Percentiles rank a stretch among this genome's conserved stretches.
Evolutionary conservation across 2,888 invertebrate genomes (phyloP).

Genomic region (Aphodius sticticus): DNA sequence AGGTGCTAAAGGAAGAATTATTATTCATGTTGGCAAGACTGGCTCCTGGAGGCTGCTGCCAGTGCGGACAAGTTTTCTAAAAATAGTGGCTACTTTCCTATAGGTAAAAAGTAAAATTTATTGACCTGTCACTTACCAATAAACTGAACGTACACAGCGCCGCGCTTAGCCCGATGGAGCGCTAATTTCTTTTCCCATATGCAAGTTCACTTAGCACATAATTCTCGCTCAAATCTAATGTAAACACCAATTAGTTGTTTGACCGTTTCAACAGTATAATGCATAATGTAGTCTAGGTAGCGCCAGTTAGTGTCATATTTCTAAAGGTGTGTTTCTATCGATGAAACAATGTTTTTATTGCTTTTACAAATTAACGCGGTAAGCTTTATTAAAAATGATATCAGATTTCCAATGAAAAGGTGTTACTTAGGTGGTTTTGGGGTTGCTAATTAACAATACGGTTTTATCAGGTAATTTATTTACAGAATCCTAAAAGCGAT

Average conservation of each 20-base stretch:
- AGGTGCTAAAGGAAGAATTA: conserved; percentile 4
- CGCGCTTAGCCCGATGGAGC: not conserved
- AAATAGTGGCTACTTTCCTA: not conserved
- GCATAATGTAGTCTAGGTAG: not conserved
- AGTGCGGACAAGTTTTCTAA: not conserved
- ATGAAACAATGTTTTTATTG: too few species aligned
- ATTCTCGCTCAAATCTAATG: not conserved
- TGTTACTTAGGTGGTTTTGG: not conserved
- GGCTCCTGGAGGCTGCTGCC: conserved; percentile 4
- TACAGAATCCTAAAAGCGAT: too few species aligned
- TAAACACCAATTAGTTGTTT: not conserved
- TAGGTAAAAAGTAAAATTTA: conserved; percentile 4
- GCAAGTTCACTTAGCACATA: not conserved
- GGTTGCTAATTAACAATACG: not conserved
- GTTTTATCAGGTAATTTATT: too few species aligned
- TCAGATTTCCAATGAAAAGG: not conserved
- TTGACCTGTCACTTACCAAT: not conserved
- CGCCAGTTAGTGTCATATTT: too few species aligned
- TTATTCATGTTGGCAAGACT: not conserved
- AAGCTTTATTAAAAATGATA: too few species aligned
- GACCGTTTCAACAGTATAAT: not conserved
- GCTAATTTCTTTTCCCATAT: not conserved
- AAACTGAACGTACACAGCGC: not conserved
- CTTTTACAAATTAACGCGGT: too few species aligned
- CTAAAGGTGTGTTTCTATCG: too few species aligned